phyloP scores from a whole-genome alignment of 2,113 vertebrate genomes.

The Tenrec ecaudatus region DNA sequence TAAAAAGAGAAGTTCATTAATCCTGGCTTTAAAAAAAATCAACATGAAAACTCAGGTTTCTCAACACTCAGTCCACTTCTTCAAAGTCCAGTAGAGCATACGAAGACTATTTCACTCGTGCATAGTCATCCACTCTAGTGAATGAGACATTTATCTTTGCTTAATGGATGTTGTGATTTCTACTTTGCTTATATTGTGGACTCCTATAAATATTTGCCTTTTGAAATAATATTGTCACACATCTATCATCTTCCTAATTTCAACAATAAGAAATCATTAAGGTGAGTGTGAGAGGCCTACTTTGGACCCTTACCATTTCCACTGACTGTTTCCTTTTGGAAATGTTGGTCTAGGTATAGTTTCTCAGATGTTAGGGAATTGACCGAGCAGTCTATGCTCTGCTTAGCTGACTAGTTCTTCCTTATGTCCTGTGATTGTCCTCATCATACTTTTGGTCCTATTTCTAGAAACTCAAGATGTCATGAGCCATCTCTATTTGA shows the following conservation, averaged over 20 bases:
- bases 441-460: not conserved
- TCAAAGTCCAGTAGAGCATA: not conserved
- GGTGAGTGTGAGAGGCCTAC: not conserved
- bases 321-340: not conserved
- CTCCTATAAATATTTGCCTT: not conserved
- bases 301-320: not conserved
- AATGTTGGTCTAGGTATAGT: not conserved
- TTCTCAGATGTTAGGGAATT: slow-evolving; percentile 8
- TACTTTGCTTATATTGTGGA: slow-evolving; percentile 20
- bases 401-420: slow-evolving; percentile 22
- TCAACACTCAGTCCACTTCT: not conserved
- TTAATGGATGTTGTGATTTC: not conserved
- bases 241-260: slow-evolving; percentile 4
- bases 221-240: not conserved
- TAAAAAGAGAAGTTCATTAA: slow-evolving; percentile 15
- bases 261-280: not conserved
- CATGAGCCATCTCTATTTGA: too few species aligned
- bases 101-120: not conserved
- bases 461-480: slow-evolving; percentile 14
- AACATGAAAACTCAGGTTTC: slow-evolving; percentile 22
- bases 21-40: not conserved
- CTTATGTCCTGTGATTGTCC: not conserved
- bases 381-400: not conserved
- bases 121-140: not conserved
- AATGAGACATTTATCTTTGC: not conserved